Conservation (phyloP, 2,888 invertebrate genomes). For the Ormyrus nitidulus region DNA sequence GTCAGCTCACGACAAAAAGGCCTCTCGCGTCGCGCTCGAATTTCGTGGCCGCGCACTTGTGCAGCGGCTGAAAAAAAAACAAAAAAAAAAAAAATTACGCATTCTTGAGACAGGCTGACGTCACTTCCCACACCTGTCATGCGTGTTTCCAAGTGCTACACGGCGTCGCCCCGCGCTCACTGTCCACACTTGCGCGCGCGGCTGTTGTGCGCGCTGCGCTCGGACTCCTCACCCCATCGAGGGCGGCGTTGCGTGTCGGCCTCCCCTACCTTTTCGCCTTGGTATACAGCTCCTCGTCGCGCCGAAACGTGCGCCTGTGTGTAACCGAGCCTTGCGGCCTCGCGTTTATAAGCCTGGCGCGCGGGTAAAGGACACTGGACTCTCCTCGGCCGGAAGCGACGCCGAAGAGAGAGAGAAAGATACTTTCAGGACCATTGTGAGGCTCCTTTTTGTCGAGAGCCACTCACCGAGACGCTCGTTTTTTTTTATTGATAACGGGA, state of each 20-base stretch:
- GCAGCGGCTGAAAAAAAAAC: too few species aligned
- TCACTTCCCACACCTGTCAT: conserved; percentile 75
- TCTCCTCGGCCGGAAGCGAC: too few species aligned
- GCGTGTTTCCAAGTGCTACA: conserved; percentile 70
- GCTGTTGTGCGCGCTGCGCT: conserved; percentile 34
- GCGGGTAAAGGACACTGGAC: not conserved
- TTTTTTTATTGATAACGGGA: too few species aligned
- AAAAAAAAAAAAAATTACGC: conserved; percentile 34
- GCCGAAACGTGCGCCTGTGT: conserved; percentile 31
- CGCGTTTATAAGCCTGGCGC: not conserved
- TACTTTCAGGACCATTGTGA: too few species aligned
- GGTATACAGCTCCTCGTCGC: conserved; percentile 12
- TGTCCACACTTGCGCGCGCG: conserved; percentile 11
- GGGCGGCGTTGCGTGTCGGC: conserved; percentile 68
- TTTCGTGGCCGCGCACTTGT: too few species aligned
- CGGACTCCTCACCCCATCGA: conserved; percentile 62
- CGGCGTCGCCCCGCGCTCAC: not conserved
- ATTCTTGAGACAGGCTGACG: conserved; percentile 65
- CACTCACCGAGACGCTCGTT: too few species aligned
- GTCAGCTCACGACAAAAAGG: too few species aligned
- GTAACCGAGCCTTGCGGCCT: not conserved
- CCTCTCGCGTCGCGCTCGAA: too few species aligned
- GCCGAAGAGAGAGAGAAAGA: too few species aligned
- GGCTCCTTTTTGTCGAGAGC: too few species aligned
- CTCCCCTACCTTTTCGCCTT: conserved; percentile 61